Base-by-base conservation (phyloP, 2,113 vertebrate genomes). In the Recurvirostra avosetta region DNA sequence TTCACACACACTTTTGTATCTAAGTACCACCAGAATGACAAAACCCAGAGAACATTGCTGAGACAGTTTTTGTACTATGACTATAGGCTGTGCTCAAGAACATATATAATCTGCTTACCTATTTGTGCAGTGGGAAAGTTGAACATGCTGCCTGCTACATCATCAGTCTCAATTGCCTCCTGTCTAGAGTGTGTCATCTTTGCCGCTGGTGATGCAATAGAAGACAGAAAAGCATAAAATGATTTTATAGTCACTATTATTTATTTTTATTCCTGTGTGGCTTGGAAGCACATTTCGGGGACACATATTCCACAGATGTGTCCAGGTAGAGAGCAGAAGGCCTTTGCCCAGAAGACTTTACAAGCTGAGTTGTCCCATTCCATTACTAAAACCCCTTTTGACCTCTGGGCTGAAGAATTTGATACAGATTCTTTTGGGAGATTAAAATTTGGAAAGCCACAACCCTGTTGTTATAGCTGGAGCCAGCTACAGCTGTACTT, bases 361-460 rank as follows among this genome's bases (percentile, higher is more conserved):
- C 47, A 78, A 55, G 34, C 40, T 78, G 52, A 67, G 38, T 82
- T 96, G 81, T 91, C 53, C 86, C 77, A 76, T 90, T 92, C 86
- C 86, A 79, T 78, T 88, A 92, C 41, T 70, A 53, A 96, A 95
- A 92, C 82, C 45, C 32, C 53, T 73, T 87, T 85, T 91, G 83
- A 96, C 90, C 86, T 43, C 52, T 61, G 22, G 58, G 62, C 58
- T 95, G 71, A 95, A 97, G 49, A 97, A 95, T 92, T 92, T 62
- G 58, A 96, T 95, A 94, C 62, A 95, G 86, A 97, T 95, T 89
- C 80, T 91, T 94, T 40, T 6, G 53, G 62, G 74, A 94, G 86
- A 96, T 94, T 95, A 95, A 94, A 97, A 92, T 92, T 94, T 95
- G 84, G 94, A 96, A 97, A 92, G 27, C 67, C n/a, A 77, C 82